Conservation (phyloP, 53 echinoderm and acorn worm genomes). For the Paracentrotus lividus region DNA sequence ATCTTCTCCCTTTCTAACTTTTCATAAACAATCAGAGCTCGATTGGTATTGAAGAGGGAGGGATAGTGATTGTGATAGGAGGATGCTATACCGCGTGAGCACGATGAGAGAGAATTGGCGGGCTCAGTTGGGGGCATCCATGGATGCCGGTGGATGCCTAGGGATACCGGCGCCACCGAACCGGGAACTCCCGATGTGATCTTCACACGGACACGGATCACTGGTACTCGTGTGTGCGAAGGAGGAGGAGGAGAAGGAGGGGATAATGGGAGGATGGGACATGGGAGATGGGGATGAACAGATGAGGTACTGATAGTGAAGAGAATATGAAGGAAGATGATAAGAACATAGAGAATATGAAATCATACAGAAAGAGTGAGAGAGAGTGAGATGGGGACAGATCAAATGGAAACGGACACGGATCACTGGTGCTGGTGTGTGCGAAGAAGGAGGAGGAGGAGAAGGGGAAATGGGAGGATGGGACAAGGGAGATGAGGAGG, state of each 20-base stretch:
- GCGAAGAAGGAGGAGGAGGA: neutral
- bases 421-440: neutral
- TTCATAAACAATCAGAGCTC: neutral
- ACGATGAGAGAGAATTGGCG: constrained; percentile 45
- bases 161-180: constrained; percentile 50
- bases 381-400: no score
- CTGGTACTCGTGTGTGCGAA: no score
- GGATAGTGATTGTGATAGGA: constrained; percentile 16
- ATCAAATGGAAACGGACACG: no score
- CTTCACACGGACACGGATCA: constrained; percentile 52
- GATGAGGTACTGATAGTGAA: neutral
- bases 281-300: neutral
- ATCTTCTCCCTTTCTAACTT: neutral
- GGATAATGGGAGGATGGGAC: neutral
- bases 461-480: neutral
- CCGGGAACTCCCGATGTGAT: constrained; percentile 44
- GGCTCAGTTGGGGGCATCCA: constrained; percentile 43
- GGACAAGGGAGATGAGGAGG: neutral
- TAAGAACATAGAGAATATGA: no score
- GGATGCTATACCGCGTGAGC: constrained; percentile 7
- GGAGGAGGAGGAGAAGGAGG: neutral
- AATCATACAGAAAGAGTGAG: no score
- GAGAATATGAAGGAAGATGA: neutral
- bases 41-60: neutral
- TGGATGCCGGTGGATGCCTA: constrained; percentile 6